These are phyloP conservation scores for Sinotaia quadrata DNA, from an alignment of 2,888 invertebrate species.

Conservation along the genomic window DNA sequence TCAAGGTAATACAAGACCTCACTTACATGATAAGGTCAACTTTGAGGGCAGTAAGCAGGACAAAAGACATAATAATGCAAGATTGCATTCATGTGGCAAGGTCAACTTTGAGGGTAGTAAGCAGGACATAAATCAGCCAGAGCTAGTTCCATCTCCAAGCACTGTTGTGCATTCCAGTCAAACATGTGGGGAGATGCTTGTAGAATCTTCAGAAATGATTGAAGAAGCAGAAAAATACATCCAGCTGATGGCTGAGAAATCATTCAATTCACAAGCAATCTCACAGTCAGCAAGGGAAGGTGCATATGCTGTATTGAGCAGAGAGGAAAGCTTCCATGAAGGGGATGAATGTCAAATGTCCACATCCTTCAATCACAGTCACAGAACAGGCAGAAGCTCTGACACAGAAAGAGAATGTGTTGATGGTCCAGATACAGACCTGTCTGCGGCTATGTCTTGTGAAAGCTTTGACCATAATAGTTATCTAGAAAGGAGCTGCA, in stretches of 20 bases:
- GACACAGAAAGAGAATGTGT: no score
- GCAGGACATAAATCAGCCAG: no score
- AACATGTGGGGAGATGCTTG: not conserved
- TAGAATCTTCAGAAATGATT: constrained; percentile 16
- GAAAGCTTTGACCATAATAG: constrained; percentile 5
- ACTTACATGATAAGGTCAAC: no score
- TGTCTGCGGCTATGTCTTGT: not conserved
- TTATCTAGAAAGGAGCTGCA: constrained; percentile 2
- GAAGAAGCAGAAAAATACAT: constrained; percentile 22
- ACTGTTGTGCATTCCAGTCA: not conserved
- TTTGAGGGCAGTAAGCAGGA: no score
- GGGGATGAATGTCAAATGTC: not conserved
- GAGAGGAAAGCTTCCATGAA: not conserved
- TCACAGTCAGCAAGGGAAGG: not conserved
- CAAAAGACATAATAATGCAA: no score
- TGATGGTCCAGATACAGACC: no score
- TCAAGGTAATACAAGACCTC: no score
- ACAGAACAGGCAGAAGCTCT: not conserved
- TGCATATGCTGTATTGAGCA: not conserved
- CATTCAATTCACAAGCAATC: not conserved
- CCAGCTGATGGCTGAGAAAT: constrained; percentile 3
- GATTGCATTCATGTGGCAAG: no score
- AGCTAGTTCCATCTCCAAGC: not conserved
- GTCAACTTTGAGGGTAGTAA: no score
- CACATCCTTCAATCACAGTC: not conserved